These are phyloP conservation scores for Eremobia ochroleuca DNA, from an alignment of 2,888 invertebrate species.

Conservation along the genomic window DNA sequence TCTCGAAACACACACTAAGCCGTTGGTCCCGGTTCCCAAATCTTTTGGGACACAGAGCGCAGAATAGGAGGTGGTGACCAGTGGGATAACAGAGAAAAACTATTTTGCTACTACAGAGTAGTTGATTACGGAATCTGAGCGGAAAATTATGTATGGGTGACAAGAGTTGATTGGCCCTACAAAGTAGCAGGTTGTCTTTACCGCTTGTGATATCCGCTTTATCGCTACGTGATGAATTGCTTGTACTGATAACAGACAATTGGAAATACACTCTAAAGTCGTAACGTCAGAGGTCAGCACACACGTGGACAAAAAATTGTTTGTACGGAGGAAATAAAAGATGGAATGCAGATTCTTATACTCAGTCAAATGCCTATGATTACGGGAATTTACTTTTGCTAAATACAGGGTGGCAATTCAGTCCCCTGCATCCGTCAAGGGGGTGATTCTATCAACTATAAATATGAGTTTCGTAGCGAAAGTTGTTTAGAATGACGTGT, in stretches of 20 bases:
- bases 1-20: too few species aligned
- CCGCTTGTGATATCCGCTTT: conserved; percentile 53
- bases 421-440: background rate
- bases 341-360: background rate
- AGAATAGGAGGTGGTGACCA: background rate
- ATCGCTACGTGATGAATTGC: conserved; percentile 74
- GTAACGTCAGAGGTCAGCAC: conserved; percentile 36
- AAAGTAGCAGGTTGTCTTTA: conserved; percentile 46
- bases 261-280: conserved; percentile 29
- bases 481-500: background rate
- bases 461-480: background rate
- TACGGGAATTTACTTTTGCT: background rate
- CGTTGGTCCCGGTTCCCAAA: too few species aligned
- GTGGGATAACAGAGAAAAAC: background rate
- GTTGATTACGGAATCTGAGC: conserved; percentile 1
- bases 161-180: conserved; percentile 48
- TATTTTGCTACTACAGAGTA: background rate
- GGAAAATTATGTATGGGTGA: conserved; percentile 20
- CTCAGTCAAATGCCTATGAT: background rate
- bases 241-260: conserved; percentile 59
- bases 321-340: background rate
- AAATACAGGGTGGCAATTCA: background rate
- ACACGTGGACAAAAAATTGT: conserved; percentile 26
- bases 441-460: background rate
- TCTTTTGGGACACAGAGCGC: background rate